Evolutionary conservation across 2,888 invertebrate species (phyloP).

Genomic region (Embidobia sp.): DNA sequence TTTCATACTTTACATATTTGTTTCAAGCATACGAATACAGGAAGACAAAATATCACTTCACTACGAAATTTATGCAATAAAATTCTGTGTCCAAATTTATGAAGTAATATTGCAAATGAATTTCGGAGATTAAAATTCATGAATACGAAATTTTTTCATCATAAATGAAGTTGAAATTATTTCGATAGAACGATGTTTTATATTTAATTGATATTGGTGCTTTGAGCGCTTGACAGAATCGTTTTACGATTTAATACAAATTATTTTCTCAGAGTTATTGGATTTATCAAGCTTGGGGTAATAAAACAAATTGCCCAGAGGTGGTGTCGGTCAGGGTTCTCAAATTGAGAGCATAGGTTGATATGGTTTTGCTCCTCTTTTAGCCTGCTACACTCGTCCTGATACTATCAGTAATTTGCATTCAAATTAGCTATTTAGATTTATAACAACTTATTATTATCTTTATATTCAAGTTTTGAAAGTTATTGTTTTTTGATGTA

Average conservation of each 20-base stretch:
- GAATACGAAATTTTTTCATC: no score
- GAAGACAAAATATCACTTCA: no score
- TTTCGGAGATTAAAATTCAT: no score
- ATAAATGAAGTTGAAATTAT: no score
- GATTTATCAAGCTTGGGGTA: slow-evolving; percentile 29
- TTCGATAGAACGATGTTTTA: no score
- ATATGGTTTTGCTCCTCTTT: slow-evolving; percentile 54
- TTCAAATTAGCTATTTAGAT: slow-evolving; percentile 56
- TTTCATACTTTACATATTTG: no score
- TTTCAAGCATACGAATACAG: no score
- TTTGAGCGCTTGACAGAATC: not conserved
- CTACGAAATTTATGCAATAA: no score
- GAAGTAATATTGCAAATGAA: no score
- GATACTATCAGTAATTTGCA: slow-evolving; percentile 58
- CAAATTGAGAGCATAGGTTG: slow-evolving; percentile 53
- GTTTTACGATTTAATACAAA: slow-evolving; percentile 32
- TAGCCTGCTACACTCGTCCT: slow-evolving; percentile 47
- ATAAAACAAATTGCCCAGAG: slow-evolving; percentile 42
- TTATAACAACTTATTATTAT: slow-evolving; percentile 50
- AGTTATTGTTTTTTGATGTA: slow-evolving; percentile 13
- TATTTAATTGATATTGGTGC: slow-evolving; percentile 7
- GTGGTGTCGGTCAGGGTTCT: slow-evolving; percentile 26
- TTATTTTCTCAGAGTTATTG: slow-evolving; percentile 38
- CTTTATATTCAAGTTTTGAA: slow-evolving; percentile 32
- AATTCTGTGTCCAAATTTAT: no score